These are phyloP conservation scores for Diadema setosum DNA, from an alignment of 35 echinoderm and acorn worm genomes.

Conservation along the genomic window DNA sequence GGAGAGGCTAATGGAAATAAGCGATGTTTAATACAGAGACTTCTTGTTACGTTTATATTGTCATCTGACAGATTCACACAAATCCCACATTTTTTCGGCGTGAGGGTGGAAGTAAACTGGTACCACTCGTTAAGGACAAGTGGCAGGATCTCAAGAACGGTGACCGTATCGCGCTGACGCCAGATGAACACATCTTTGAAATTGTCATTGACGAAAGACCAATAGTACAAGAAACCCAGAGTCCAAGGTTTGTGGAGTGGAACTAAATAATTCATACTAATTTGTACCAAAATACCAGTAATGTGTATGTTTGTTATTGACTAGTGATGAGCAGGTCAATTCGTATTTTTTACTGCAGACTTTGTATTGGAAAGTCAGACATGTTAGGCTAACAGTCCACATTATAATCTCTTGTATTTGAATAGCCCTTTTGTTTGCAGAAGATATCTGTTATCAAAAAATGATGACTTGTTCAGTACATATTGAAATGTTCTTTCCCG, in stretches of 20 bases:
- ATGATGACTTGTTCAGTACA: too few relatives aligned
- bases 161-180: conserved; percentile 69
- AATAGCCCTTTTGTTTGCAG: too few relatives aligned
- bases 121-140: conserved; percentile 61
- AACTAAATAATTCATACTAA: background rate
- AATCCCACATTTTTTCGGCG: conserved; percentile 84
- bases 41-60: background rate
- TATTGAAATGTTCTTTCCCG: too few relatives aligned
- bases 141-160: conserved; percentile 80
- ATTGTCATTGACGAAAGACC: conserved; percentile 88
- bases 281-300: background rate
- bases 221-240: conserved; percentile 41
- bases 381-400: too few relatives aligned
- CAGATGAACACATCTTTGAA: conserved; percentile 95
- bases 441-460: too few relatives aligned
- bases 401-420: too few relatives aligned
- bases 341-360: too few relatives aligned
- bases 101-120: conserved; percentile 33
- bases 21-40: background rate
- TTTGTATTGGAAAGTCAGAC: too few relatives aligned
- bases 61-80: conserved; percentile 65
- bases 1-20: too few relatives aligned
- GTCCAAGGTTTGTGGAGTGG: conserved; percentile 45
- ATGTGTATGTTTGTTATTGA: background rate
- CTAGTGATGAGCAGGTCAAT: too few relatives aligned